These are phyloP conservation scores for Cephus cinctus DNA, from an alignment of 1,140 invertebrate genomes.

Conservation along the genomic window DNA sequence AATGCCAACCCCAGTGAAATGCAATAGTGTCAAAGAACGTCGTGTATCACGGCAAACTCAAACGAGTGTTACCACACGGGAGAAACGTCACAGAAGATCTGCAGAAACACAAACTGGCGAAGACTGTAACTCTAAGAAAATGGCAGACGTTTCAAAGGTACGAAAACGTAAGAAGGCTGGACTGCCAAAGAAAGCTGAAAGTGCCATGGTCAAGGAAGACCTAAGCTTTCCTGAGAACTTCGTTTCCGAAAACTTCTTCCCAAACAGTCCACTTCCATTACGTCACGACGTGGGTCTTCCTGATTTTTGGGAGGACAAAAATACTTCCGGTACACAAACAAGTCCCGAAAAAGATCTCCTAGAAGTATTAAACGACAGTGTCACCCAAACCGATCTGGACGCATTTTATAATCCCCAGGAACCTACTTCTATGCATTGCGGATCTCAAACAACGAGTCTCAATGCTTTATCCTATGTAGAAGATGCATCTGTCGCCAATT, in stretches of 20 bases:
- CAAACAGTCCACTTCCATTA: constrained; percentile 45
- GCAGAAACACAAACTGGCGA: constrained; percentile 56
- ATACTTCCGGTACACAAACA: constrained; percentile 51
- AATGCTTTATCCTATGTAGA: constrained; percentile 29
- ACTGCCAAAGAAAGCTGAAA: constrained; percentile 22
- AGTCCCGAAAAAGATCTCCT: constrained; percentile 45
- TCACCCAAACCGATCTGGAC: constrained; percentile 40
- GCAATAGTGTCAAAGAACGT: constrained; percentile 27
- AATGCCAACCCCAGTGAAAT: constrained; percentile 26
- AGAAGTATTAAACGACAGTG: constrained; percentile 39
- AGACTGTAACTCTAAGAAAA: constrained; percentile 29
- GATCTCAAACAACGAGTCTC: constrained; percentile 23
- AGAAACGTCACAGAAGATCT: constrained; percentile 39
- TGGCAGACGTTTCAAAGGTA: constrained; percentile 25
- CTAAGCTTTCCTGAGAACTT: constrained; percentile 37
- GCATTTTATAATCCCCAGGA: constrained; percentile 29
- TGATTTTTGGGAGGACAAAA: constrained; percentile 53
- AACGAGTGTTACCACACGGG: constrained; percentile 41
- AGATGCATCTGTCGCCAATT: constrained; percentile 21
- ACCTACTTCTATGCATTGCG: constrained; percentile 24
- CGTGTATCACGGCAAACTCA: constrained; percentile 55
- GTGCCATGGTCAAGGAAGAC: constrained; percentile 33
- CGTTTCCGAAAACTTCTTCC: constrained; percentile 49
- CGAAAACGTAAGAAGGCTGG: constrained; percentile 28
- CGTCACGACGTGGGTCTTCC: constrained; percentile 44